Base-by-base conservation (phyloP, 2,113 vertebrate species). In the Brachypodius melanocephalos region DNA sequence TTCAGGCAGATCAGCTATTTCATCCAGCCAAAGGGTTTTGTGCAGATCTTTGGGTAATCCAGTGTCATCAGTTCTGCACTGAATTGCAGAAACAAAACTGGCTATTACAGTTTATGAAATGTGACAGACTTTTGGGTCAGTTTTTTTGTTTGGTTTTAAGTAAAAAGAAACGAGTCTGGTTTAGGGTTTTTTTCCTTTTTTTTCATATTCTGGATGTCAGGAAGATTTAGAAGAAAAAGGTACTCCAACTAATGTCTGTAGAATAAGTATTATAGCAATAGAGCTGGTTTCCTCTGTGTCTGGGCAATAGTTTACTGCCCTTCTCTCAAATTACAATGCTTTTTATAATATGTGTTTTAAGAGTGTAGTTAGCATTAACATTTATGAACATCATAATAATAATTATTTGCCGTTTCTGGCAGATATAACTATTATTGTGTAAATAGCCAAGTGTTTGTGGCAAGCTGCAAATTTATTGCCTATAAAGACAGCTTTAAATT, bases 391-490 rank as follows among this genome's bases (percentile, higher is more conserved):
- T 82, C 3, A 54, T 59, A 3, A 94, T 78, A 48, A 93, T 36
- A 65, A 79, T 94, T 91, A 90, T 90, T 80, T 51, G 32, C n/a
- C 0, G 0, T 74, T 90, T 67, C 85, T 86, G 90, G 63, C 67
- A 58, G 55, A 28, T 79, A 26, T 7, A 79, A 59, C 77, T 38
- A 17, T 67, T 81, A 89, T 31, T 86, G 72, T 26, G 1, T 79
- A 92, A 95, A 83, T 10, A 74, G 59, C 54, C 72, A 62, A 69
- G 43, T 32, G 72, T 77, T 92, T 88, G 67, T 66, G 59, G 83
- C 72, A 71, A 52, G n/a, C 88, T 78, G 86, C 48, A 68, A 55
- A 72, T 96, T 96, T 92, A 95, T 93, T 81, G 57, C 28, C 84
- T 78, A 66, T 95, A 93, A 95, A 95, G 69, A 21, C 45, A 5